Conservation (phyloP, 2,888 invertebrate genomes). For the Pantelozetes paolii region DNA sequence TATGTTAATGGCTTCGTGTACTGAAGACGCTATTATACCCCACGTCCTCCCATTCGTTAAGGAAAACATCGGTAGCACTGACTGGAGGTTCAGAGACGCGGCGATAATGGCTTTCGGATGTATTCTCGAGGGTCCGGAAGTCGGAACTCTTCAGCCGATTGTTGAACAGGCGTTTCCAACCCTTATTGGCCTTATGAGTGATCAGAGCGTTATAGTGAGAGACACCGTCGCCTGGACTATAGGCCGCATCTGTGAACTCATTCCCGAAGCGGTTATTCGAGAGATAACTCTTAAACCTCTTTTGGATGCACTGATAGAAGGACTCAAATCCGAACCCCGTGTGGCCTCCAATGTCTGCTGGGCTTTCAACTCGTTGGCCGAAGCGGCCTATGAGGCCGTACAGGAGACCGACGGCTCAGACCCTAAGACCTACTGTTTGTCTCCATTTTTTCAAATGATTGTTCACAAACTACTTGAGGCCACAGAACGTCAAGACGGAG, state of each 20-base stretch:
- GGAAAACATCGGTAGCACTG: slow-evolving; percentile 82
- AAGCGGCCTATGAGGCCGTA: slow-evolving; percentile 90
- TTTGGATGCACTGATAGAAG: slow-evolving; percentile 60
- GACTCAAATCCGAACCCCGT: slow-evolving; percentile 84
- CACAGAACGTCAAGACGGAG: slow-evolving; percentile 88
- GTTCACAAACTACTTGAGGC: slow-evolving; percentile 84
- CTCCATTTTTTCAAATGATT: slow-evolving; percentile 88
- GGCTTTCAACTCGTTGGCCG: slow-evolving; percentile 92
- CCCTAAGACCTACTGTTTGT: slow-evolving; percentile 87
- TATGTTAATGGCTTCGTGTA: slow-evolving; percentile 93
- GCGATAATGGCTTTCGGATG: slow-evolving; percentile 95
- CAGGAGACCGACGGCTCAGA: slow-evolving; percentile 56
- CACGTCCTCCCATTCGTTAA: slow-evolving; percentile 94
- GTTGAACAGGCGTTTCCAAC: slow-evolving; percentile 97
- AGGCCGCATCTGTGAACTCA: slow-evolving; percentile 93
- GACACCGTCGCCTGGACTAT: slow-evolving; percentile 99
- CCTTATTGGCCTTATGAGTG: slow-evolving; percentile 89
- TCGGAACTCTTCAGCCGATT: slow-evolving; percentile 77
- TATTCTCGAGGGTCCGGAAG: slow-evolving; percentile 85
- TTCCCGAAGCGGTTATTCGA: slow-evolving; percentile 89
- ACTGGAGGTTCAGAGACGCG: slow-evolving; percentile 91
- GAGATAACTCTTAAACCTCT: slow-evolving; percentile 71
- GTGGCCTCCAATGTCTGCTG: slow-evolving; percentile 99
- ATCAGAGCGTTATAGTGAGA: slow-evolving; percentile 84
- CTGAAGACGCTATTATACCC: slow-evolving; percentile 94